Conservation (phyloP, 1,140 invertebrate species). For the Aphis gossypii region DNA sequence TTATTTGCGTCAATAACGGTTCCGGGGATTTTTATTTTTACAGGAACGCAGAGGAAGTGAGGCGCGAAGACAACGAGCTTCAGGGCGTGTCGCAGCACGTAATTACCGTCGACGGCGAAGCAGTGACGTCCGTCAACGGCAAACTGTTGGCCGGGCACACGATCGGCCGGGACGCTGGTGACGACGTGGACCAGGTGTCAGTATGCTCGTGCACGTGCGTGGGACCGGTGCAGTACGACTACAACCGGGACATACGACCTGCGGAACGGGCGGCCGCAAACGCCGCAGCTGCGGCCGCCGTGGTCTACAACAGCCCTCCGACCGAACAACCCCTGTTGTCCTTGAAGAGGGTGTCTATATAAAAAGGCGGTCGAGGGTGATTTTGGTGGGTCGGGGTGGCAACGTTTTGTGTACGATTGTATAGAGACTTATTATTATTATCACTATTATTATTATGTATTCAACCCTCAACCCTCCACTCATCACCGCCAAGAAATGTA, state of each 20-base stretch:
- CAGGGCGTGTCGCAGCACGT: constrained; percentile 74
- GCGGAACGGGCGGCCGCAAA: background rate
- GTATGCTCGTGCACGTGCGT: constrained; percentile 78
- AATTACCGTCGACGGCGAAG: constrained; percentile 81
- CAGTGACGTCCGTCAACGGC: constrained; percentile 73
- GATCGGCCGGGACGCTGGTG: constrained; percentile 57
- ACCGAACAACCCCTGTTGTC: background rate
- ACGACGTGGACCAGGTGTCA: constrained; percentile 70
- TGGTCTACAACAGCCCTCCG: background rate
- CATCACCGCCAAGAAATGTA: background rate
- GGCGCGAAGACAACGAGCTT: constrained; percentile 77
- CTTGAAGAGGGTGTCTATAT: constrained; percentile 21
- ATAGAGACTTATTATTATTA: background rate
- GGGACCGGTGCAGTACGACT: constrained; percentile 64
- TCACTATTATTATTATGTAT: background rate
- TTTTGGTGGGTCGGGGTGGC: background rate
- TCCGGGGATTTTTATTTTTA: background rate
- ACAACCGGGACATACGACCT: constrained; percentile 53
- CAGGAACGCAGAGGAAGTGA: constrained; percentile 65
- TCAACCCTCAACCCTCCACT: background rate
- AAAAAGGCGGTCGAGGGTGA: background rate
- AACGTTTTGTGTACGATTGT: background rate
- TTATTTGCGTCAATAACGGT: background rate
- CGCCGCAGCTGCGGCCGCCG: background rate
- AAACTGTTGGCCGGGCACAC: constrained; percentile 70